Base-by-base conservation (phyloP, 2,888 invertebrate species). In the Nemotelus nigrinus region DNA sequence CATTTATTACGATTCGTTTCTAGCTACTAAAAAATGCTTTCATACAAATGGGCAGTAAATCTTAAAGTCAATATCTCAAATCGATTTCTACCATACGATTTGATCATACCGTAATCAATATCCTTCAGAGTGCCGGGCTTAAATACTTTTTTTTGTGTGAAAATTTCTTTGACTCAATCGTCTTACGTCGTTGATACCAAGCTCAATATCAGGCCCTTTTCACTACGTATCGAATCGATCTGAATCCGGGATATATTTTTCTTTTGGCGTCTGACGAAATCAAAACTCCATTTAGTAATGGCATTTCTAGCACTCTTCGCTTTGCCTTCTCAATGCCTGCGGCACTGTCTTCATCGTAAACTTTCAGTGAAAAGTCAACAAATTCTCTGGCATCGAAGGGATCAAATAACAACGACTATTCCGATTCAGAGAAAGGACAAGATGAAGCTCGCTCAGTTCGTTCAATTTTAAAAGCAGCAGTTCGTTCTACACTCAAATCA, bases 241-340 rank as follows among this genome's bases (percentile, higher is more conserved):
- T 10, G 58, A 55, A 57, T 60, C 63, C 41, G 3, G 58, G 45
- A 47, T 72, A 58, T 60, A 74, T 74, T 74, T 74, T 60, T 74
- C 74, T 60, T 74, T 39, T 74, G 63, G 74, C 60, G 74, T 74
- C 74, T 74, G 74, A 60, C 60, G 74, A 74, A 74, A 74, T 74
- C 74, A 74, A 74, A 74, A 74, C 74, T 74, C 74, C 74, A 74
- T 74, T 74, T 74, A 60, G 74, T 74, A 74, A 74, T 74, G 48
- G 74, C 74, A 60, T 74, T 63, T 50, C 60, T 44, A 74, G 60
- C 60, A 60, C 74, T 74, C 47, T 74, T 60, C 50, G 60, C 63
- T 43, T n/a, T 8, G 7, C 43, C 53, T 43, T 25, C 60, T 43
- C 2, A 8, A 43, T 70, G 70, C 70, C 53, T 8, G 10, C 55